phyloP scores from a whole-genome alignment of 2,888 invertebrate species.

The Campoplex capitator region DNA sequence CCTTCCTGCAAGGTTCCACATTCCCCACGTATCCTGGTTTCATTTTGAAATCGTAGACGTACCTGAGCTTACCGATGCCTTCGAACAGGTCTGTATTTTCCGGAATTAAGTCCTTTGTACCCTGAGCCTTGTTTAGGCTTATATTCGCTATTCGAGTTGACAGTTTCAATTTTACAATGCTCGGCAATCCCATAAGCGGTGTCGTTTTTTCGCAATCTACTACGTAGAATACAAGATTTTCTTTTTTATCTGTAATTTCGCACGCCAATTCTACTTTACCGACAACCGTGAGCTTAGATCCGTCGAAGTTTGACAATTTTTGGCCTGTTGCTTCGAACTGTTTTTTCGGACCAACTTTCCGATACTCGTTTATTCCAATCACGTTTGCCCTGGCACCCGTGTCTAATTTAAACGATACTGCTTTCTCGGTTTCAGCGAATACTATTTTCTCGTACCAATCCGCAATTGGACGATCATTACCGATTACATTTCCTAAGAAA shows the following conservation, averaged over 20 bases:
- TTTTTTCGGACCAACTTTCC: background rate
- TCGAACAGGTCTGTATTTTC: slow-evolving; percentile 62
- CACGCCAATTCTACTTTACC: slow-evolving; percentile 33
- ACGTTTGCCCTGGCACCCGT: slow-evolving; percentile 35
- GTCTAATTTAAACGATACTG: too few species aligned
- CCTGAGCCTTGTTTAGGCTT: background rate
- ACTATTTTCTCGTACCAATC: slow-evolving; percentile 6
- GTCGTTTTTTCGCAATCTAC: slow-evolving; percentile 17
- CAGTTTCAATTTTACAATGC: slow-evolving; percentile 5
- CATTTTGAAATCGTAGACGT: slow-evolving; percentile 66
- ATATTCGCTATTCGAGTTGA: slow-evolving; percentile 4
- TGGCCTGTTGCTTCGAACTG: background rate
- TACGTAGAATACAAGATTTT: slow-evolving; percentile 5
- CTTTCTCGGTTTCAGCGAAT: slow-evolving; percentile 38
- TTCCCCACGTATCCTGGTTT: slow-evolving; percentile 57
- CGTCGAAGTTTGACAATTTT: slow-evolving; percentile 37
- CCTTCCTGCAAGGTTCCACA: slow-evolving; percentile 32
- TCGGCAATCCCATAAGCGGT: background rate
- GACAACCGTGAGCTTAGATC: slow-evolving; percentile 13
- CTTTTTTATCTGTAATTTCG: background rate
- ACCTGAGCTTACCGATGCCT: slow-evolving; percentile 63
- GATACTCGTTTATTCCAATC: slow-evolving; percentile 25
- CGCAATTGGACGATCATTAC: background rate
- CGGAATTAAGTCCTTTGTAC: slow-evolving; percentile 15
- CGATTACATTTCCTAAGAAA: slow-evolving; percentile 15